A percentile compares a stretch with the other conserved stretches of the same genome.
Conservation (phyloP, 2,888 invertebrate species). For the Conomelus anceps region DNA sequence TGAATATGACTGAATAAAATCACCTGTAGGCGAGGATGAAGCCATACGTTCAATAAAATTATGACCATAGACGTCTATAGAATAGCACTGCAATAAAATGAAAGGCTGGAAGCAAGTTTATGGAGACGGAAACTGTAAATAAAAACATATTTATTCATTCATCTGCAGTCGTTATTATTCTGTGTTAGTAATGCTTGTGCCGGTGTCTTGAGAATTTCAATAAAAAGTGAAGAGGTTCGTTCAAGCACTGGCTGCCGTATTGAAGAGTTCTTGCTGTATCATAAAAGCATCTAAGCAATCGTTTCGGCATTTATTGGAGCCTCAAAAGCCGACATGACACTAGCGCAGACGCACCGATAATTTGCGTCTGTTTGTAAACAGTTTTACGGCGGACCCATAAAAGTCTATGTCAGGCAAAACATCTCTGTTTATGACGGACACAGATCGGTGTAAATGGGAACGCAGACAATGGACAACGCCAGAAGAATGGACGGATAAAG, state of each 20-base stretch:
- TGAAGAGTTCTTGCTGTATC: background rate
- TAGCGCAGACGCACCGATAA: background rate
- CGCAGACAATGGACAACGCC: background rate
- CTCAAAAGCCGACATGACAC: background rate
- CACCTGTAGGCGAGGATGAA: background rate
- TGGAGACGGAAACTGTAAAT: background rate
- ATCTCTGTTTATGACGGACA: background rate
- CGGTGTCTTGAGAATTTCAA: background rate
- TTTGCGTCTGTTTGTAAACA: constrained; percentile 2
- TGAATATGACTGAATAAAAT: background rate
- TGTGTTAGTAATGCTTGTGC: background rate
- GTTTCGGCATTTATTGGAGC: background rate
- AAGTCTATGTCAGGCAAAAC: background rate
- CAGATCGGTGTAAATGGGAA: background rate
- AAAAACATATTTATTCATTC: background rate
- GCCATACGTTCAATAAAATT: background rate
- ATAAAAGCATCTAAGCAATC: background rate
- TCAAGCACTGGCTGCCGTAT: no score
- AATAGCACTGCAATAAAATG: background rate
- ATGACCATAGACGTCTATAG: background rate
- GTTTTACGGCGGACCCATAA: background rate
- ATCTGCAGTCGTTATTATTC: background rate
- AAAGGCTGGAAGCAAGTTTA: background rate
- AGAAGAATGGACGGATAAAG: background rate
- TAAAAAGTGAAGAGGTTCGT: background rate